Conservation (phyloP, 2,888 invertebrate genomes). For the Lepeophtheirus nordmannii region DNA sequence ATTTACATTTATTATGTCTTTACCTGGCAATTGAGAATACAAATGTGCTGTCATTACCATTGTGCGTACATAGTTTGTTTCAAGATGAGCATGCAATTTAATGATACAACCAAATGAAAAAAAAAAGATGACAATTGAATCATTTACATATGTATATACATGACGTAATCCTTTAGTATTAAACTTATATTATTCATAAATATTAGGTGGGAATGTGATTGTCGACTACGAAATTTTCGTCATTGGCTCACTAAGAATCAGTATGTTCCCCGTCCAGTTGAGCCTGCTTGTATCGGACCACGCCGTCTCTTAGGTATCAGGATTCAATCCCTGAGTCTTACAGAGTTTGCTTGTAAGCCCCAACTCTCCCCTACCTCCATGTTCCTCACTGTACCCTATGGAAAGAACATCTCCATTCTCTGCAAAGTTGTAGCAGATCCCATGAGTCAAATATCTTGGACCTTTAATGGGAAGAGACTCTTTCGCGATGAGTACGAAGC, state of each 20-base stretch:
- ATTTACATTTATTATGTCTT: no score
- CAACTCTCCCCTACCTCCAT: constrained; percentile 58
- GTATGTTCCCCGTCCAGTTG: constrained; percentile 53
- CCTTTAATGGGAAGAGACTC: constrained; percentile 9
- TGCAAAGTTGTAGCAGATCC: constrained; percentile 9
- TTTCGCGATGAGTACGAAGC: background rate
- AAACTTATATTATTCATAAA: no score
- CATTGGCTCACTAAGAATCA: constrained; percentile 59
- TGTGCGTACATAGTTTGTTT: no score
- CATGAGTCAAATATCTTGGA: constrained; percentile 7
- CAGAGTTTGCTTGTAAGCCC: constrained; percentile 65
- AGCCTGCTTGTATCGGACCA: constrained; percentile 60
- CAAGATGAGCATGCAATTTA: no score
- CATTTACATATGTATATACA: no score
- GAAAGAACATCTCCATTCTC: constrained; percentile 19
- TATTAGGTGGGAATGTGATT: constrained; percentile 48
- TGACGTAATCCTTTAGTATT: no score
- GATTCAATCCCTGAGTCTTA: constrained; percentile 49
- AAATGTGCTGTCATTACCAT: no score
- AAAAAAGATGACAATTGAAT: no score
- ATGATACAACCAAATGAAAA: no score
- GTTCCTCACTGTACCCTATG: constrained; percentile 37
- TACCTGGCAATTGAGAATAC: no score
- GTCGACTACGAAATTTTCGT: constrained; percentile 57
- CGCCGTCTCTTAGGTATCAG: constrained; percentile 48